Evolutionary conservation across 2,113 vertebrate genomes (phyloP).

Genomic region (Phaethornis superciliosus): DNA sequence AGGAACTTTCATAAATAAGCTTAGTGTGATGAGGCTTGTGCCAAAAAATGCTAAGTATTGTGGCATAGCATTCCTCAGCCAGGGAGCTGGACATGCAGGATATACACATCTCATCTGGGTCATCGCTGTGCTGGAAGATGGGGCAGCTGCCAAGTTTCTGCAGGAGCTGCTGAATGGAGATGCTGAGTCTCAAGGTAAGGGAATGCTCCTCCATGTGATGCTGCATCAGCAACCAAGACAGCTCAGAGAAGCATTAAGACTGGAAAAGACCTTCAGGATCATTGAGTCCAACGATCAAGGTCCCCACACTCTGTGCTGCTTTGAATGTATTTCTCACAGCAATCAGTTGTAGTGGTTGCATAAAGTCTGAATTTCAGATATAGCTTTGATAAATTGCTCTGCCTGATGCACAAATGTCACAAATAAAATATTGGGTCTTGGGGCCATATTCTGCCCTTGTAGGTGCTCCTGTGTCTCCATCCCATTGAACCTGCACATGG

Average conservation of each 20-base stretch:
- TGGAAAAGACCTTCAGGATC: too few relatives aligned
- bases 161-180: background rate
- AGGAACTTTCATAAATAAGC: background rate
- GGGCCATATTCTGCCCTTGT: background rate
- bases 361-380: background rate
- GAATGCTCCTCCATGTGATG: background rate
- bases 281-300: too few relatives aligned
- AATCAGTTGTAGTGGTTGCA: background rate
- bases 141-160: background rate
- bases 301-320: rapidly evolving
- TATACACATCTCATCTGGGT: background rate
- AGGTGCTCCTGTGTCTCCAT: background rate
- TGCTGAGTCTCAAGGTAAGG: background rate
- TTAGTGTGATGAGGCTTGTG: background rate
- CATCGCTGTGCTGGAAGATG: background rate
- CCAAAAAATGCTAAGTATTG: background rate
- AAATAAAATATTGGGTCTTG: background rate
- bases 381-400: background rate
- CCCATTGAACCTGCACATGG: background rate
- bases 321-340: background rate
- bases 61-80: background rate
- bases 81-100: background rate
- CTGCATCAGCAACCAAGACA: background rate
- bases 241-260: too few relatives aligned
- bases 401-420: background rate